Percentiles rank a stretch among this genome's conserved stretches.
phyloP scores from a whole-genome alignment of 1,140 invertebrate genomes.

The Drosophila athabasca region DNA sequence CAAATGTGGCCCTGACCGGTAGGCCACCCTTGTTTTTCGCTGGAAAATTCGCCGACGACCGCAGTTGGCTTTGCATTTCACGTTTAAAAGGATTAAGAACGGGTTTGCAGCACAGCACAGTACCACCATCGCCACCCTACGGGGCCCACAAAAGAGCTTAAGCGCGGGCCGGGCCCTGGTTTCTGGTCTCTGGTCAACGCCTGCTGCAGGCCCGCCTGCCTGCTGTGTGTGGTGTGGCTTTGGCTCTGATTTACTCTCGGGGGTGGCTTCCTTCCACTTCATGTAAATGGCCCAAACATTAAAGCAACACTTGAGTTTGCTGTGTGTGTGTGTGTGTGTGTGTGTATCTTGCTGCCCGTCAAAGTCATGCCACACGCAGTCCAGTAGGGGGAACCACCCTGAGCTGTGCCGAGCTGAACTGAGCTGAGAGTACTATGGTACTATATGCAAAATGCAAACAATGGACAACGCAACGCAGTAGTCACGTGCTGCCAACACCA shows the following conservation, averaged over 20 bases:
- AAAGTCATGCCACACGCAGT: slow-evolving; percentile 52
- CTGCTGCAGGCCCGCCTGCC: slow-evolving; percentile 12
- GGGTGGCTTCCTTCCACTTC: slow-evolving; percentile 48
- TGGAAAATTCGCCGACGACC: slow-evolving; percentile 37
- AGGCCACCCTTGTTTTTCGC: slow-evolving; percentile 23
- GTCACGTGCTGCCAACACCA: slow-evolving; percentile 65
- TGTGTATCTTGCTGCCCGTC: slow-evolving; percentile 54
- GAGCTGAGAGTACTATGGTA: no score
- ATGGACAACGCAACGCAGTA: slow-evolving; percentile 69
- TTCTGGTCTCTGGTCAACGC: slow-evolving; percentile 37
- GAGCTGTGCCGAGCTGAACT: no score
- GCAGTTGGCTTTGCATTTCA: slow-evolving; percentile 47
- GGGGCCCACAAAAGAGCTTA: slow-evolving; percentile 30
- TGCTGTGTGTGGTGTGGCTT: slow-evolving; percentile 33
- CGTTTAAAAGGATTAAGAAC: slow-evolving; percentile 58
- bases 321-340: slow-evolving; percentile 50
- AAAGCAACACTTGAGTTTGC: slow-evolving; percentile 54
- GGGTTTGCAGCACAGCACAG: slow-evolving; percentile 24
- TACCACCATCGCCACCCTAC: slow-evolving; percentile 7
- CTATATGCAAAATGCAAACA: slow-evolving; percentile 73
- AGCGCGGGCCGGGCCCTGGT: slow-evolving; percentile 16
- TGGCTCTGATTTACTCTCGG: slow-evolving; percentile 41
- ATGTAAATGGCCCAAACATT: slow-evolving; percentile 64
- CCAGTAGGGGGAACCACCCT: background rate
- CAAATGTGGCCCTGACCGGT: no score